Conservation (phyloP, 2,797 vertebrate species). For the Galago senegalensis region DNA sequence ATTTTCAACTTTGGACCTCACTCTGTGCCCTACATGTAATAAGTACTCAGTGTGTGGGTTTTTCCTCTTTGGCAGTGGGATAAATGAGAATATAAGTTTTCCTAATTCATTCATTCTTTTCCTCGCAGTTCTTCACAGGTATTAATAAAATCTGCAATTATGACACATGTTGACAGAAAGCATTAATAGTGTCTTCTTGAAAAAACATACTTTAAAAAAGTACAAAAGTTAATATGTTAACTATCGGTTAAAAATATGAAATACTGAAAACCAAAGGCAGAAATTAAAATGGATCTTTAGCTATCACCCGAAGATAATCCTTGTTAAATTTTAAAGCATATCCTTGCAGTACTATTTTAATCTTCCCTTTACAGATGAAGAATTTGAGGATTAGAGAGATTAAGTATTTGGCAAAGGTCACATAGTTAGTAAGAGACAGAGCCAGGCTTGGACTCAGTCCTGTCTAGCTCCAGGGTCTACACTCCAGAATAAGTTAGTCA, state of each 20-base stretch:
- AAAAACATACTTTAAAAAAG: neutral
- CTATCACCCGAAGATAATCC: constrained; percentile 1
- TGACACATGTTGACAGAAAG: neutral
- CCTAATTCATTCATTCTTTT: neutral
- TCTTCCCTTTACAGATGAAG: neutral
- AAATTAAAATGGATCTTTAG: constrained; percentile 15
- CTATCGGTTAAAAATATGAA: neutral
- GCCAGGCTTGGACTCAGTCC: neutral
- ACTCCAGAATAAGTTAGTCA: neutral
- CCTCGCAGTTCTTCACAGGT: neutral
- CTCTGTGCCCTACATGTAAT: neutral
- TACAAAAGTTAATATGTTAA: neutral
- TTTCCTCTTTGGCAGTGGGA: neutral
- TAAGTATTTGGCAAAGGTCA: constrained; percentile 32
- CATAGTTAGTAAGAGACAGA: neutral
- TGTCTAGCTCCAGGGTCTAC: neutral
- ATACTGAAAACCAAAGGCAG: constrained; percentile 6
- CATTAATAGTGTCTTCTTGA: constrained; percentile 16
- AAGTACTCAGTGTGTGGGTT: neutral
- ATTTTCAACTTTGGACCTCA: neutral
- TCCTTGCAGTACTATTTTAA: neutral
- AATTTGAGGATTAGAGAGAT: constrained; percentile 52
- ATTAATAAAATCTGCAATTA: neutral
- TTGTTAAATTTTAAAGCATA: neutral
- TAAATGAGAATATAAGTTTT: neutral